Percentiles rank a stretch among this genome's conserved stretches.
Evolutionary conservation across 2,797 vertebrate species (phyloP).

Genomic region (Phrynocephalus guinanensis): DNA sequence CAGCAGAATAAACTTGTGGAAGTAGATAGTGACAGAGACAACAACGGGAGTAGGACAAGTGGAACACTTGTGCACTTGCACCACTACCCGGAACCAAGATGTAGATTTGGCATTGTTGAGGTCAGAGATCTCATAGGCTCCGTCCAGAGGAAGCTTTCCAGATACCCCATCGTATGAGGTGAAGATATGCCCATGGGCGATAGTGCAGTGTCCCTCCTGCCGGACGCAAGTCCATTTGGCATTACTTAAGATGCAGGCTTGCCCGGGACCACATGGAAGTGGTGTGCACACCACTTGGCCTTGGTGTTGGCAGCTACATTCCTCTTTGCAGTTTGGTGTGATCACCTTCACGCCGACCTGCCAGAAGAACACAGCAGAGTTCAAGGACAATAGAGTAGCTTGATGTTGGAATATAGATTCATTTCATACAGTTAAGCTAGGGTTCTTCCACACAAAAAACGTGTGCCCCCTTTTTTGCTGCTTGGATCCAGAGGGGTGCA

Average conservation of each 20-base stretch:
- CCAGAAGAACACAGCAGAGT: not conserved
- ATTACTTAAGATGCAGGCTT: slow-evolving; percentile 66
- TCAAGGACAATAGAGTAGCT: too few relatives aligned
- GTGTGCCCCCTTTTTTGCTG: too few relatives aligned
- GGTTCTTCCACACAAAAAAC: too few relatives aligned
- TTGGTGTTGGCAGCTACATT: slow-evolving; percentile 72
- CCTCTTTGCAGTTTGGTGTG: slow-evolving; percentile 64
- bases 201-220: slow-evolving; percentile 55
- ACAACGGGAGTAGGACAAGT: slow-evolving; percentile 20
- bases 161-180: slow-evolving; percentile 76
- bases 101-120: slow-evolving; percentile 59
- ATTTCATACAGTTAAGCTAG: too few relatives aligned
- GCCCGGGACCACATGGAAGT: slow-evolving; percentile 59
- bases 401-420: too few relatives aligned
- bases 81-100: slow-evolving; percentile 79
- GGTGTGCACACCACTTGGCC: slow-evolving; percentile 73
- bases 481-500: too few relatives aligned
- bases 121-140: slow-evolving; percentile 74
- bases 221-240: slow-evolving; percentile 68
- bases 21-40: slow-evolving; percentile 56
- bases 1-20: slow-evolving; percentile 67
- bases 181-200: slow-evolving; percentile 54
- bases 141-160: slow-evolving; percentile 58
- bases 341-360: slow-evolving; percentile 25
- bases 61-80: slow-evolving; percentile 70